Base-by-base conservation (phyloP, 2,888 invertebrate species). In the Perdita meconis region DNA sequence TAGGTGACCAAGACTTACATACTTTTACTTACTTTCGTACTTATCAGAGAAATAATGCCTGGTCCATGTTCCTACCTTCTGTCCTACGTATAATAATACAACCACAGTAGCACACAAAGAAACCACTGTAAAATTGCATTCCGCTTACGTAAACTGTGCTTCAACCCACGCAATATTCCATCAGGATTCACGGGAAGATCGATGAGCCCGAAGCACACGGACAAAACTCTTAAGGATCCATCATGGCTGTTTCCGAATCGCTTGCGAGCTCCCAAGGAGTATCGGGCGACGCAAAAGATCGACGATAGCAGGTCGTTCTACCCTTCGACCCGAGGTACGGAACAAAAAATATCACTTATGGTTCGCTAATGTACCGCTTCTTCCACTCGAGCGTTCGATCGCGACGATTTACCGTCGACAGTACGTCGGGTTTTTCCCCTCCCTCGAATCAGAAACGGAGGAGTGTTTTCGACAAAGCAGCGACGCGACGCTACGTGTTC, bases 201-300 rank as follows among this genome's bases (percentile, higher is more conserved):
- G 30, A 59, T 68, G 61, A 53, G 56, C n/a, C 8, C 50, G 6
- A 75, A 70, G 44, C 64, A 76, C 42, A 47, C 42, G 22, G 83
- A 83, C 22, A 84, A 81, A 70, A 59, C 70, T 42, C 53, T 60
- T 2, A 78, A 69, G 57, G 80, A 82, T 6, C 42, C 16, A 8
- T 34, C 60, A 8, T 82, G 84, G 84, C 24, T 76, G 56, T 61
- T 74, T 12, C 40, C 73, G 6, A 72, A 81, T 42, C 76, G 56
- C 10, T 22, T 57, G 16, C 76, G 66, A 22, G 59, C 60, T 13
- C 16, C 61, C 40, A 83, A 77, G 50, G 84, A 84, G 2, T 64
- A 66, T 38, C 78, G 66, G 26, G 56, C 65, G 0, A 56, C 59
- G 42, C 79, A 75, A 42, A 85, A 78, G 57, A 66, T 63, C 44